phyloP scores from a whole-genome alignment of 2,797 vertebrate species.

The Karalla daura region DNA sequence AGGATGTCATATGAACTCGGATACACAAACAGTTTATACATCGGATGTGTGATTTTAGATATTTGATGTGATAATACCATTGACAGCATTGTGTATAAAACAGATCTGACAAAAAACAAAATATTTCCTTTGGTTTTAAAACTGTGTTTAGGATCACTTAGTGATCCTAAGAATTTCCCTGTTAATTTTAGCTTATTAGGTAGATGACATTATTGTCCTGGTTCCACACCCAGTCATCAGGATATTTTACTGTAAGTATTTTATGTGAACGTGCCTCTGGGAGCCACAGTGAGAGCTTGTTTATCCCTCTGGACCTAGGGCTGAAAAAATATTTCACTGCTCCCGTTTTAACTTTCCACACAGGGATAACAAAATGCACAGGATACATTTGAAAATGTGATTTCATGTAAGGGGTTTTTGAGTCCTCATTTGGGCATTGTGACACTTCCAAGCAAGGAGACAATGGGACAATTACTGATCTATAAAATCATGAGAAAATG shows the following conservation, averaged over 20 bases:
- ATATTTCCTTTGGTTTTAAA: too few species aligned
- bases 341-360: too few species aligned
- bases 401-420: slow-evolving; percentile 1
- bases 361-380: slow-evolving; percentile 4
- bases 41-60: slow-evolving; percentile 4
- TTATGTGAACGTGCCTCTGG: background rate
- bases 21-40: background rate
- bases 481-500: slow-evolving; percentile 29
- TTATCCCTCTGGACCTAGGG: slow-evolving; percentile 7
- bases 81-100: background rate
- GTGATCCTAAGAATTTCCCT: too few species aligned
- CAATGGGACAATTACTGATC: background rate
- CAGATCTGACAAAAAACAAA: background rate
- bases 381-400: background rate
- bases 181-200: background rate
- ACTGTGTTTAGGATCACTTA: too few species aligned
- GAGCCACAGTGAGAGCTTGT: background rate
- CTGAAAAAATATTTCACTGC: slow-evolving; percentile 1
- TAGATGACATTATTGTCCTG: background rate
- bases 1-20: background rate
- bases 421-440: background rate
- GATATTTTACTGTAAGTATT: background rate
- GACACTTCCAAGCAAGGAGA: slow-evolving; percentile 7
- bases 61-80: background rate
- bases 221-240: background rate